Evolutionary conservation across 1,140 invertebrate genomes (phyloP).

Genomic region (Leptinotarsa undecemlineata): DNA sequence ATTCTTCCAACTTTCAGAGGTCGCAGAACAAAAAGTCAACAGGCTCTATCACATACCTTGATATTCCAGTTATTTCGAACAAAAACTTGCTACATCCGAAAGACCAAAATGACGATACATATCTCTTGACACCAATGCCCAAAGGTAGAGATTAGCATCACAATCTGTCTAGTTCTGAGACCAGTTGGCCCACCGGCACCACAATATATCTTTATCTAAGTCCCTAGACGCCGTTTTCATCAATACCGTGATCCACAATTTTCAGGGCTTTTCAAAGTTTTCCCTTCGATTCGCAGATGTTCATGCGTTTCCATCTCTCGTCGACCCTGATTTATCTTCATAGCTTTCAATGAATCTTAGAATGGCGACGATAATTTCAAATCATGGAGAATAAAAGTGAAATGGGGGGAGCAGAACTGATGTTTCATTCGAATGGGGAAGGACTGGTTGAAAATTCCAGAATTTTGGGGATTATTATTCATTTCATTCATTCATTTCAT

Average conservation of each 20-base stretch:
- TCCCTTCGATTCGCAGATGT: background rate
- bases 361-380: background rate
- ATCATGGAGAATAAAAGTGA: background rate
- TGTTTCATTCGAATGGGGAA: too few species aligned
- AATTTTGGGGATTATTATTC: too few species aligned
- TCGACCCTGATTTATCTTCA: background rate
- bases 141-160: background rate
- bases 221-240: background rate
- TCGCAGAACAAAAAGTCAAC: too few species aligned
- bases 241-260: background rate
- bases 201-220: background rate
- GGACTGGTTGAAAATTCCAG: too few species aligned
- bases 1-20: too few species aligned
- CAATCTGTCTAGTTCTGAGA: background rate
- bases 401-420: too few species aligned
- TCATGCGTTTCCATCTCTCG: slow-evolving; percentile 1
- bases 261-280: background rate
- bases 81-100: too few species aligned
- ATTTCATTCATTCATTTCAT: too few species aligned
- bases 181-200: background rate
- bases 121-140: too few species aligned
- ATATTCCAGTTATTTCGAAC: too few species aligned
- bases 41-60: too few species aligned
- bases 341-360: background rate
- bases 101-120: too few species aligned